Conservation (phyloP, 2,888 invertebrate species). For the Pheosia tremula region DNA sequence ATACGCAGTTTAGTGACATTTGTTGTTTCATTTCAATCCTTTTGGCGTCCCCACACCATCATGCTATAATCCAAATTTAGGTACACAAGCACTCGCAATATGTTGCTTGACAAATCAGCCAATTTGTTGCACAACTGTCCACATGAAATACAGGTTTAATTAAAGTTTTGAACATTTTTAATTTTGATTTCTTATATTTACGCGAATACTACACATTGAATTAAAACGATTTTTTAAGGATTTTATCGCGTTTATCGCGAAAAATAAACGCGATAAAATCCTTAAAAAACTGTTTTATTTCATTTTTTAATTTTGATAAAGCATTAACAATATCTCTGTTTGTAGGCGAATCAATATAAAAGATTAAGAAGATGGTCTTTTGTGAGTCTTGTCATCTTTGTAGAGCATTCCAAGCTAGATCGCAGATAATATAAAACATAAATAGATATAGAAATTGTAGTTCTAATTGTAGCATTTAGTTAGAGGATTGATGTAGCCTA, state of each 20-base stretch:
- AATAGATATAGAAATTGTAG: neutral
- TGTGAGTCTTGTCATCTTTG: slow-evolving; percentile 4
- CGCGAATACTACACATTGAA: too few relatives aligned
- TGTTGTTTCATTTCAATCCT: slow-evolving; percentile 76
- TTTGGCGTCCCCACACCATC: slow-evolving; percentile 63
- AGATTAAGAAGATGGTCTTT: slow-evolving; percentile 17
- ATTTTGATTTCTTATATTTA: too few relatives aligned
- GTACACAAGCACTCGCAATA: neutral
- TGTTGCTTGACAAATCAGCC: neutral
- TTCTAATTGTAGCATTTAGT: neutral
- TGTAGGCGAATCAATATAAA: slow-evolving; percentile 38
- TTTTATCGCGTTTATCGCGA: too few relatives aligned
- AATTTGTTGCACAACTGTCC: slow-evolving; percentile 1
- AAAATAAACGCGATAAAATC: too few relatives aligned
- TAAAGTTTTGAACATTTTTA: too few relatives aligned
- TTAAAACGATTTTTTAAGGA: too few relatives aligned
- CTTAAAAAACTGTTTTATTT: too few relatives aligned
- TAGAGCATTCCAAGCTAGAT: neutral
- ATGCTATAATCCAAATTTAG: slow-evolving; percentile 65
- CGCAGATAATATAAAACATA: neutral
- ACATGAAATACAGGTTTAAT: neutral
- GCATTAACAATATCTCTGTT: slow-evolving; percentile 17
- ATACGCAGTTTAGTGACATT: slow-evolving; percentile 53
- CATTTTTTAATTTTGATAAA: neutral
- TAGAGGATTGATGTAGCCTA: too few relatives aligned